Conservation (phyloP, 2,113 vertebrate species). For the Thunnus maccoyii region DNA sequence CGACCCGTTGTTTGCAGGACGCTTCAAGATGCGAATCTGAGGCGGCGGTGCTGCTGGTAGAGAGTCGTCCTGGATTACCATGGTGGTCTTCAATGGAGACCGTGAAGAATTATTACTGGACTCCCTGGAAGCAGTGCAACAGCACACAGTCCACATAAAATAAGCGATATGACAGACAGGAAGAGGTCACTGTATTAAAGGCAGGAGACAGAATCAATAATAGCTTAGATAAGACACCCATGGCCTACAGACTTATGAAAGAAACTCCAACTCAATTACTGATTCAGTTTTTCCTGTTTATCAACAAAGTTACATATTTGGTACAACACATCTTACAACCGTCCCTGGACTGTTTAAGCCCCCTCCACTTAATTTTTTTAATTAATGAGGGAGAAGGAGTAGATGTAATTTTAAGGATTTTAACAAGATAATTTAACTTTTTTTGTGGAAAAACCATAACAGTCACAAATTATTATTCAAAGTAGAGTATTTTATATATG, state of each 20-base stretch:
- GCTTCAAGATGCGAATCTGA: slow-evolving; percentile 97
- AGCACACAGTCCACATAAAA: not conserved
- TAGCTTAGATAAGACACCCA: not conserved
- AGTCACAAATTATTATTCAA: too few species aligned
- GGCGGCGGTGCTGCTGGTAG: slow-evolving; percentile 91
- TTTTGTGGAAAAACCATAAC: too few species aligned
- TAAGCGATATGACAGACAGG: slow-evolving; percentile 13
- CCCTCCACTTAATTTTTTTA: too few species aligned
- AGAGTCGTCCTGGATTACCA: slow-evolving; percentile 96
- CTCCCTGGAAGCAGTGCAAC: slow-evolving; percentile 81
- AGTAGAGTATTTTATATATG: too few species aligned
- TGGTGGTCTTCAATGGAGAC: slow-evolving; percentile 89
- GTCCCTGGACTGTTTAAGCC: not conserved
- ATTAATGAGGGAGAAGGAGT: too few species aligned
- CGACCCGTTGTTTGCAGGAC: slow-evolving; percentile 93
- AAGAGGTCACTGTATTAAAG: not conserved
- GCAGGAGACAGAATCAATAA: not conserved
- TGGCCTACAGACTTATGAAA: not conserved
- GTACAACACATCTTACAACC: not conserved
- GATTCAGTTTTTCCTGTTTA: not conserved
- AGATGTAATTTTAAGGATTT: too few species aligned
- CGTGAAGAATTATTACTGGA: slow-evolving; percentile 83
- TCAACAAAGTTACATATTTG: not conserved
- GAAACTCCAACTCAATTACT: not conserved
- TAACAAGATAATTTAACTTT: too few species aligned